These are phyloP conservation scores for Neuroscelio doddi DNA, from an alignment of 2,888 invertebrate genomes.

Conservation along the genomic window DNA sequence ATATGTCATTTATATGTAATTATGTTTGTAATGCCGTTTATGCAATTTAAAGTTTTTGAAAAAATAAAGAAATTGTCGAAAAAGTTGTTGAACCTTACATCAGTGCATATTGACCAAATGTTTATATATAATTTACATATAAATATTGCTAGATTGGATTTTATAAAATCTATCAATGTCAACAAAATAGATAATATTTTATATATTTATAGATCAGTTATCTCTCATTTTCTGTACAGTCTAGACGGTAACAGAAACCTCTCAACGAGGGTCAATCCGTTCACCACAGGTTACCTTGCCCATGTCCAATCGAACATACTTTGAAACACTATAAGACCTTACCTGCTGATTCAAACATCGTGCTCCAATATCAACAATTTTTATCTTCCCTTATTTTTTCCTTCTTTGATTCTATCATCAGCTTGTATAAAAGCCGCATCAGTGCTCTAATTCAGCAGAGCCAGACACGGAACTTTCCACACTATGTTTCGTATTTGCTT, in stretches of 20 bases:
- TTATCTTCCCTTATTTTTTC: neutral
- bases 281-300: slow-evolving; percentile 55
- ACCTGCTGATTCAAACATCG: neutral
- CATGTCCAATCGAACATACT: slow-evolving; percentile 12
- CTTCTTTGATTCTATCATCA: neutral
- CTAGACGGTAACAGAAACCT: slow-evolving; percentile 5
- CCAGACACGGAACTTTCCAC: slow-evolving; percentile 8
- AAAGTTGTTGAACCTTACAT: no score
- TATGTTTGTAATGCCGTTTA: no score
- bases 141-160: no score
- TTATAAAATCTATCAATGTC: no score
- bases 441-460: slow-evolving; percentile 20
- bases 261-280: slow-evolving; percentile 19
- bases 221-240: neutral
- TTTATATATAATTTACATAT: no score
- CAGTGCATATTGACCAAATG: no score
- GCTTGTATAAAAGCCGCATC: slow-evolving; percentile 13
- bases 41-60: no score
- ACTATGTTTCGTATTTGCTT: neutral
- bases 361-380: neutral
- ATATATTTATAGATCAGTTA: no score
- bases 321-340: slow-evolving; percentile 39
- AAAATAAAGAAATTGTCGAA: no score
- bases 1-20: no score
- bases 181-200: no score